A percentile compares a stretch with the other conserved stretches of the same genome.
phyloP scores from a whole-genome alignment of 1,140 invertebrate genomes.

The Drosophila yakuba region DNA sequence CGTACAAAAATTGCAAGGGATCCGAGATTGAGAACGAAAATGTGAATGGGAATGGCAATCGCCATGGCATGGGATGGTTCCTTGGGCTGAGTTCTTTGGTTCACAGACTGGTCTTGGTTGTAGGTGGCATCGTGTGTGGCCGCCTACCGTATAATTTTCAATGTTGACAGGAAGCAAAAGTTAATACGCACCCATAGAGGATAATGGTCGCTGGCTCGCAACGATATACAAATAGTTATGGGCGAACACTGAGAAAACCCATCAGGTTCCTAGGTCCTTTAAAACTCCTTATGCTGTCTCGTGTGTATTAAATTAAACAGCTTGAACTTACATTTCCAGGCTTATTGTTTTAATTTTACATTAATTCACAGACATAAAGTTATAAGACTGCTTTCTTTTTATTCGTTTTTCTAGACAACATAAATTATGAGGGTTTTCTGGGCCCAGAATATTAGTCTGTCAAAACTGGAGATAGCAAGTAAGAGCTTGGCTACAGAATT shows the following conservation, averaged over 20 bases:
- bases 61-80: slow-evolving; percentile 3
- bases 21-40: slow-evolving; percentile 32
- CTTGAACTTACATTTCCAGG: no score
- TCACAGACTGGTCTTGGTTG: not conserved
- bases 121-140: slow-evolving; percentile 19
- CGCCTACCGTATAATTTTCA: slow-evolving; percentile 74
- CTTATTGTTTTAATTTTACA: no score
- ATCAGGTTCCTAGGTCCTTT: not conserved
- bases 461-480: no score
- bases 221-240: slow-evolving; percentile 47
- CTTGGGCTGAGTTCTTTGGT: not conserved
- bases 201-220: slow-evolving; percentile 54
- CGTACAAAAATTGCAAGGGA: slow-evolving; percentile 69
- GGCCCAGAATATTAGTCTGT: no score
- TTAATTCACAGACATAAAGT: no score
- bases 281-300: not conserved
- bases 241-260: slow-evolving; percentile 3
- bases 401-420: no score
- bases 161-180: slow-evolving; percentile 78
- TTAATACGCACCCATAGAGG: slow-evolving; percentile 78
- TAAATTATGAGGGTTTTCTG: no score
- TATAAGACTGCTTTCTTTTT: no score
- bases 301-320: not conserved
- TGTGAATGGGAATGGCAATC: no score
- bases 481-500: not conserved